Percentiles rank a stretch among this genome's conserved stretches.
phyloP scores from a whole-genome alignment of 2,113 vertebrate genomes.

The Oceanodroma tethys region DNA sequence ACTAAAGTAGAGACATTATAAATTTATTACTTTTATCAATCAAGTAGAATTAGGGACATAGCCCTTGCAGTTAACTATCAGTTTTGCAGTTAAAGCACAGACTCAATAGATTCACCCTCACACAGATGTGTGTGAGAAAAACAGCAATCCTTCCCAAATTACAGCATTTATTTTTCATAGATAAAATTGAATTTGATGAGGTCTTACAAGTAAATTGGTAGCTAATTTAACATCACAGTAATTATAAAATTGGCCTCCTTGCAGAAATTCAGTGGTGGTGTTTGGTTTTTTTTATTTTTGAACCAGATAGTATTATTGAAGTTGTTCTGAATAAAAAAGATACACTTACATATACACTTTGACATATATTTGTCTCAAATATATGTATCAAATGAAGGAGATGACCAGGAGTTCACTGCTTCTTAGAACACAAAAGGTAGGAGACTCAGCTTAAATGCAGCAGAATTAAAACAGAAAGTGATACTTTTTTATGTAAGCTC shows the following conservation, averaged over 20 bases:
- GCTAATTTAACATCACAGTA: neutral
- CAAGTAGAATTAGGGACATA: constrained; percentile 16
- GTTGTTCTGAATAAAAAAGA: neutral
- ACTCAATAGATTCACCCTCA: neutral
- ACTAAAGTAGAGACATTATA: neutral
- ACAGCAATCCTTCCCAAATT: neutral
- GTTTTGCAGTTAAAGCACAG: constrained; percentile 2
- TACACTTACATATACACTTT: neutral
- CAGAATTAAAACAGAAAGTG: neutral
- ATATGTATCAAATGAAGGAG: neutral
- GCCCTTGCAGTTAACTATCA: neutral
- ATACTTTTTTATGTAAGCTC: neutral
- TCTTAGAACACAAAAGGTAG: neutral
- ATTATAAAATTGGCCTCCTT: neutral
- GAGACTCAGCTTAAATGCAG: neutral
- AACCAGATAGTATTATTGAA: neutral
- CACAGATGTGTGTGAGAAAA: neutral
- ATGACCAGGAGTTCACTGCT: neutral
- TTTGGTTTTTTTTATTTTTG: neutral
- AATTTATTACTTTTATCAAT: neutral
- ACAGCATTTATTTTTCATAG: constrained; percentile 5
- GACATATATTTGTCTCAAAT: neutral
- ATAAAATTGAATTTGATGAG: constrained; percentile 32
- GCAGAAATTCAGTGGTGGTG: neutral
- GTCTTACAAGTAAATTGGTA: constrained; percentile 28